A percentile compares a stretch with the other conserved stretches of the same genome.
These are phyloP conservation scores for Momotus momota DNA, from an alignment of 2,797 vertebrate species.

Conservation along the genomic window DNA sequence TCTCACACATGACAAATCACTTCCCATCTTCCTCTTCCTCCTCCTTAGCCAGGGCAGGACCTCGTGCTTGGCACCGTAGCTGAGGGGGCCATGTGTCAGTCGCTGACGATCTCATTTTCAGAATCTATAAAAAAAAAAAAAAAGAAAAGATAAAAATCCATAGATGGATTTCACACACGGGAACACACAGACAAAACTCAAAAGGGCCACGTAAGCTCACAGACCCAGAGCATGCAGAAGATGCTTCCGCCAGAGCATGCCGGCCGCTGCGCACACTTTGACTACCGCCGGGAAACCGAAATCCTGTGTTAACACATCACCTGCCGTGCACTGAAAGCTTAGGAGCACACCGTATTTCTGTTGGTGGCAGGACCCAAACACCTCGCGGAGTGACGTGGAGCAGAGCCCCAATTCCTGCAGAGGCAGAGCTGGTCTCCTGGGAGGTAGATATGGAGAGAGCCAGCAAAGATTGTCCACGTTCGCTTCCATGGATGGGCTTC, in stretches of 20 bases:
- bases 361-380: background rate
- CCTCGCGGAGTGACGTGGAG: background rate
- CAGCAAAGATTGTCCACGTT: background rate
- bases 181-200: background rate
- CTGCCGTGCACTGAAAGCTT: background rate
- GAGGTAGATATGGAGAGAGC: background rate
- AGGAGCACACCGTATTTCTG: fast-evolving
- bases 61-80: conserved; percentile 54
- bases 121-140: conserved; percentile 77
- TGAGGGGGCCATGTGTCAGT: conserved; percentile 68
- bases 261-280: fast-evolving
- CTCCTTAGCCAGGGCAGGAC: conserved; percentile 28
- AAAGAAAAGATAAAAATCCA: conserved; percentile 22
- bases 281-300: background rate
- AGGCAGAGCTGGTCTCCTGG: background rate
- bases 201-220: background rate
- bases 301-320: background rate
- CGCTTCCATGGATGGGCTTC: too few species aligned
- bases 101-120: conserved; percentile 71
- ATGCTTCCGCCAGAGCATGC: background rate
- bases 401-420: fast-evolving
- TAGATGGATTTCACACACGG: background rate
- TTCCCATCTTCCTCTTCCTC: conserved; percentile 69
- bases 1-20: conserved; percentile 56
- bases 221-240: fast-evolving